Evolutionary conservation across 2,888 invertebrate genomes (phyloP), one percentile per base, ranked within the genome.

Genomic region (Melanostoma scalare): DNA sequence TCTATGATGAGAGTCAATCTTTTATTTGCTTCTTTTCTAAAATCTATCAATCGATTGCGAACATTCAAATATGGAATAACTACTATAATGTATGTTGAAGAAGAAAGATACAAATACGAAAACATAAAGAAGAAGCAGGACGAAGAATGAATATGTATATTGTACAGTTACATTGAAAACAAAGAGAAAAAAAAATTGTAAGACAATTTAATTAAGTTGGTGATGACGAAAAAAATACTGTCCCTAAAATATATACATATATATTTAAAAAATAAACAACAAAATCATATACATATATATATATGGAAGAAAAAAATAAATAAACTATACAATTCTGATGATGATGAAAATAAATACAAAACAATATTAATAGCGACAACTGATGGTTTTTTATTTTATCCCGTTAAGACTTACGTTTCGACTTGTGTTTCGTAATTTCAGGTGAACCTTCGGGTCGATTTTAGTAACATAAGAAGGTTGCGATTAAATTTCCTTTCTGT

Each of bases 341-440:
- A 77, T 77, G 71, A 81, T 65, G 76, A 67, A 36, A 82, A 79
- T 84, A 84, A 79, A 84, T 75, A 79, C 55, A 79, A 84, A 82
- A 79, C 78, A 65, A 74, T 75, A 79, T 74, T 60, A 79, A 79
- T 84, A 84, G 84, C 79, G 74, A 75, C 84, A 79, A 67, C 44
- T 42, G 48, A n/a, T 38, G n/a, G 6, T n/a, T 44, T 48, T 46
- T 10, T 6, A 3, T 61, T 60, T 38, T 53, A 46, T 44, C 31
- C 6, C 46, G 36, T 52, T 46, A 20, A 1, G 20, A 9, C 4
- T 52, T 1, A 38, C 31, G 8, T 38, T 40, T 40, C 3, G n/a
- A n/a, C n/a, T 31, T 33, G 2, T 6, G 4, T 35, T 10, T 30
- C 4, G 3, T 58, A 42, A 6, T 46, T 10, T 9, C 6, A 2